Evolutionary conservation across 2,888 invertebrate genomes (phyloP), one percentile per base, ranked within the genome.

Genomic region (Sphaeridia pumilis): DNA sequence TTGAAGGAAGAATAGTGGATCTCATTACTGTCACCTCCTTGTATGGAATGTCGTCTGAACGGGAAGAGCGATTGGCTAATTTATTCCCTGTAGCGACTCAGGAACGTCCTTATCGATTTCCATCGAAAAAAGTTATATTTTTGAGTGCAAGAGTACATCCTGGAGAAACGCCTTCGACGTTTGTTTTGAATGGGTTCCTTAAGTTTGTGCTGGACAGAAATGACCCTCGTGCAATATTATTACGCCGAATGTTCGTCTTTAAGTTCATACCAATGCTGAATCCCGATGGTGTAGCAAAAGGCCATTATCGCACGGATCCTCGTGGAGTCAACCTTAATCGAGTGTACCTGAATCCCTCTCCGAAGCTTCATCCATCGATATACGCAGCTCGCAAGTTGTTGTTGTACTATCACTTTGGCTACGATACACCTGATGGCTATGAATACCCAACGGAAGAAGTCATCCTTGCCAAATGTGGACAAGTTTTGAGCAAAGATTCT

Each of bases 91-190:
- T 86, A 36, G 72, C 72, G 52, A 73, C 76, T 50, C 71, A 72
- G 22, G 78, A 77, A 10, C 75, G 90, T 59, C 82, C 88, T 25
- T 80, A 77, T 67, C 81, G 80, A 67, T 90, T 90, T 71, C 72
- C 73, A 20, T 77, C 79, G 56, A 87, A 87, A 73, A 85, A 89
- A 78, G 78, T 89, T 4, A 81, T 87, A 64, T 83, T 90, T 69
- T 73, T 92, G 66, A 88, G 87, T 55, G 88, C 89, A 3, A 76
- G 92, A 56, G 90, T 92, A 47, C 92, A 92, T 71, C 90, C 90
- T 14, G 90, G 90, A 1, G 92, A 92, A 72, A 89, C 89, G 0
- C 90, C 89, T 1, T 85, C 87, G 1, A 87, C 85, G 70, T 87
- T 85, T 72, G 89, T 90, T 14, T 81, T 90, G 70, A 88, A 89